A percentile compares a stretch with the other conserved stretches of the same genome.
These are phyloP conservation scores for Prunella himalayana DNA, from an alignment of 2,113 vertebrate genomes.

Conservation along the genomic window DNA sequence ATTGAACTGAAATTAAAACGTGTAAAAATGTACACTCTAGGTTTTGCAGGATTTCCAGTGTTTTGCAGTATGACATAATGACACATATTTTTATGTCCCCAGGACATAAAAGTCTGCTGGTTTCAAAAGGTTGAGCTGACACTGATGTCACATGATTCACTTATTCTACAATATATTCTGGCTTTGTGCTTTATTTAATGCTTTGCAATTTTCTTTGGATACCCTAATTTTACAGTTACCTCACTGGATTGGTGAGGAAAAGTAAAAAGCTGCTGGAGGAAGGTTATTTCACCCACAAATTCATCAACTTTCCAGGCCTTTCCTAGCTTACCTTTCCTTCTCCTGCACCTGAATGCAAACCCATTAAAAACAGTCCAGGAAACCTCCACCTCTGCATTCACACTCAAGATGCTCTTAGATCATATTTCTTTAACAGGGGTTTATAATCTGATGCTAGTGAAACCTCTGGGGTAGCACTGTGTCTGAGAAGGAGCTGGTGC, in stretches of 20 bases:
- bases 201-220: slow-evolving; percentile 12
- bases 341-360: not conserved
- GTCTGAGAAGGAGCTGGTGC: not conserved
- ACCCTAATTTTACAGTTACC: not conserved
- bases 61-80: not conserved
- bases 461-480: not conserved
- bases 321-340: not conserved
- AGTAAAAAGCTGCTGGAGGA: not conserved
- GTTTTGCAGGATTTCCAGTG: not conserved
- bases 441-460: not conserved
- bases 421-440: not conserved
- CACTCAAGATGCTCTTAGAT: not conserved
- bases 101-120: not conserved
- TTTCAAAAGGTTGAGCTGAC: not conserved
- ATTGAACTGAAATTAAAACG: slow-evolving; percentile 41
- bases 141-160: not conserved
- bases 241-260: not conserved
- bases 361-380: not conserved
- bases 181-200: not conserved
- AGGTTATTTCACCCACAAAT: not conserved
- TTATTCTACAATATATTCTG: slow-evolving; percentile 5
- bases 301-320: not conserved
- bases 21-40: not conserved
- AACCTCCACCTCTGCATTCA: not conserved
- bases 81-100: not conserved